phyloP scores from a whole-genome alignment of 2,888 invertebrate species.

The Zhuqinia jingwanae region DNA sequence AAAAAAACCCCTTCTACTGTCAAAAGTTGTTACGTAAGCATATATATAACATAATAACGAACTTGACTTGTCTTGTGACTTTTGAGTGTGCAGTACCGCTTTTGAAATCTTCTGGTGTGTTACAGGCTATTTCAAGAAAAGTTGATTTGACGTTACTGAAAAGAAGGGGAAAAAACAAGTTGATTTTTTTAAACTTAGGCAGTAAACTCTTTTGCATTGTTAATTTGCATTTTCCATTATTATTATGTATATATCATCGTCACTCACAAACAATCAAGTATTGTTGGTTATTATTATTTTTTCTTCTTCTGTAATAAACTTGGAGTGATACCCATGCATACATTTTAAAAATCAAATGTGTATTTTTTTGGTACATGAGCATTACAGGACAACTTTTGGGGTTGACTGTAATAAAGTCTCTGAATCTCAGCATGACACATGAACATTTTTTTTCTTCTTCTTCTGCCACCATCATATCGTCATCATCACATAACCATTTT shows the following conservation, averaged over 20 bases:
- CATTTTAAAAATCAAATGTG: background rate
- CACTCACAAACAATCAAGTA: slow-evolving; percentile 7
- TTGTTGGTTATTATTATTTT: background rate
- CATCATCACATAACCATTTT: slow-evolving; percentile 4
- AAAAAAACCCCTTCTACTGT: slow-evolving; percentile 15
- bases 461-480: background rate
- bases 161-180: slow-evolving; percentile 40
- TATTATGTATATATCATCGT: slow-evolving; percentile 26
- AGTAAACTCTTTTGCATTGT: background rate
- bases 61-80: background rate
- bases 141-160: background rate
- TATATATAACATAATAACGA: background rate
- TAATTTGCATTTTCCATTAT: slow-evolving; percentile 64
- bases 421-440: slow-evolving; percentile 51
- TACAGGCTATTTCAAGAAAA: slow-evolving; percentile 48
- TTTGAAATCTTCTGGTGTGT: slow-evolving; percentile 15
- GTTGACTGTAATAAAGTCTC: slow-evolving; percentile 31
- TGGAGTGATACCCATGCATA: slow-evolving; percentile 29
- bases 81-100: slow-evolving; percentile 17
- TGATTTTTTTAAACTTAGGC: slow-evolving; percentile 21
- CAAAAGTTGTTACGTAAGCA: slow-evolving; percentile 27
- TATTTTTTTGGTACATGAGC: slow-evolving; percentile 21
- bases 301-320: background rate
- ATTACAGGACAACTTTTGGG: slow-evolving; percentile 58
- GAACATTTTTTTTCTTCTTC: slow-evolving; percentile 33